Evolutionary conservation across 2,797 vertebrate species (phyloP), one percentile per base, ranked within the genome.

Genomic region (Danio jaintianensis): DNA sequence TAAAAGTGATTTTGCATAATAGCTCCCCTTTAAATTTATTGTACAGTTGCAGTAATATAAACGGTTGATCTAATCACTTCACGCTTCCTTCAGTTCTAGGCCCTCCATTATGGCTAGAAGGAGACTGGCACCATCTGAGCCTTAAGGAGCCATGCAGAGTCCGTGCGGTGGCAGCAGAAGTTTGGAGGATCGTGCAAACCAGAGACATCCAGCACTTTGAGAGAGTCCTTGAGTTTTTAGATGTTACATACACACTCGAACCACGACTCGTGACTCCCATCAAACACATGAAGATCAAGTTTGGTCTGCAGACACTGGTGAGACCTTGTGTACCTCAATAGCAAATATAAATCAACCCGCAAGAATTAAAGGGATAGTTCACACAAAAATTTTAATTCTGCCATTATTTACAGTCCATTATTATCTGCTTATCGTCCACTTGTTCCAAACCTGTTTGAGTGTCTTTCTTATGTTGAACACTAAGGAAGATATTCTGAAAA

Each of bases 231-330:
- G 20, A 40, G 29, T 91, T 94, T 50, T 58, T 94, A 78, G 89
- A 94, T 6, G 64, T 72, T 16, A 89, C 79, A 0, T 64, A 89
- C 83, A 77, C 22, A 10, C 88, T 93, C 20, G 69, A 90, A 0
- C 93, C 93, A 61, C 43, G 42, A 20, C 87, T 94, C 36, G 91
- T 93, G 6, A 5, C 88, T 4, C 79, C 91, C 64, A 92, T 94
- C 70, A 93, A 92, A 87, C 94, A 94, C 87, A 93, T 94, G 94
- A 94, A 94, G 87, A 90, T 94, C 79, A 43, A 91, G 78, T 94
- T 94, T 78, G 94, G 94, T 50, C 87, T 94, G 4, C 93, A 93
- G 86, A 93, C 93, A 8, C 80, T 93, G 92, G 94, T 94, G 58
- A 81, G 73, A 38, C 43, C 1, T 22, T 47, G 8, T 61, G 47